These are phyloP conservation scores for Melanostoma mellinum DNA, from an alignment of 2,888 invertebrate species.

Conservation along the genomic window DNA sequence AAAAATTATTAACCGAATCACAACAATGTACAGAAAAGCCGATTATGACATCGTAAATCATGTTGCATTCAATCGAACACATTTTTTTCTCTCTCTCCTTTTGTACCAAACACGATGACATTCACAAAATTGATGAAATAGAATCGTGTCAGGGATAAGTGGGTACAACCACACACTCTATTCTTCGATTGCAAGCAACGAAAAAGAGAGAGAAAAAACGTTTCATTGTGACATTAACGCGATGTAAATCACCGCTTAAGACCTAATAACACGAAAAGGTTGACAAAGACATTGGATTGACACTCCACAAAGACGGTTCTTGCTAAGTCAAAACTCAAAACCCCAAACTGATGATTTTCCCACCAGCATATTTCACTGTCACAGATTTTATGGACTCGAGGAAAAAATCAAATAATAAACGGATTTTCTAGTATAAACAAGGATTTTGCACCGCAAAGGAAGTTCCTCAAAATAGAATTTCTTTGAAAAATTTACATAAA, in stretches of 20 bases:
- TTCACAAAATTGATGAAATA: slow-evolving; percentile 23
- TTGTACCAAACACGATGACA: slow-evolving; percentile 21
- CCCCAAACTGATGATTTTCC: not conserved
- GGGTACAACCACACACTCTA: not conserved
- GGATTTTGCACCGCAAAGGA: slow-evolving; percentile 57
- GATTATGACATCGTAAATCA: slow-evolving; percentile 21
- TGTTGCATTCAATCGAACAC: slow-evolving; percentile 1
- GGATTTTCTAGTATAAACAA: slow-evolving; percentile 12
- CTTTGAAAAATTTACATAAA: slow-evolving; percentile 48
- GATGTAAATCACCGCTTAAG: slow-evolving; percentile 34
- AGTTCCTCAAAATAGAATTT: slow-evolving; percentile 57
- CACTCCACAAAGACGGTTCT: not conserved
- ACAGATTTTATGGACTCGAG: slow-evolving; percentile 3
- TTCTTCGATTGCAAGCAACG: not conserved
- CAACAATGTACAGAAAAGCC: slow-evolving; percentile 14
- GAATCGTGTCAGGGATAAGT: slow-evolving; percentile 30
- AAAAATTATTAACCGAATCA: not conserved
- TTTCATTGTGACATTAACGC: slow-evolving; percentile 23
- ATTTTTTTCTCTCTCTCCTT: not conserved
- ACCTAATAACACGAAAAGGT: slow-evolving; percentile 16
- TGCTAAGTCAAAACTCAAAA: slow-evolving; percentile 17
- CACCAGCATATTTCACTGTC: not conserved
- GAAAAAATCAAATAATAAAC: slow-evolving; percentile 27
- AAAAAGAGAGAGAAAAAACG: not conserved
- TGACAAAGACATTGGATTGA: slow-evolving; percentile 10